Evolutionary conservation across 1,140 invertebrate genomes (phyloP).

Genomic region (Pentalonia nigronervosa): DNA sequence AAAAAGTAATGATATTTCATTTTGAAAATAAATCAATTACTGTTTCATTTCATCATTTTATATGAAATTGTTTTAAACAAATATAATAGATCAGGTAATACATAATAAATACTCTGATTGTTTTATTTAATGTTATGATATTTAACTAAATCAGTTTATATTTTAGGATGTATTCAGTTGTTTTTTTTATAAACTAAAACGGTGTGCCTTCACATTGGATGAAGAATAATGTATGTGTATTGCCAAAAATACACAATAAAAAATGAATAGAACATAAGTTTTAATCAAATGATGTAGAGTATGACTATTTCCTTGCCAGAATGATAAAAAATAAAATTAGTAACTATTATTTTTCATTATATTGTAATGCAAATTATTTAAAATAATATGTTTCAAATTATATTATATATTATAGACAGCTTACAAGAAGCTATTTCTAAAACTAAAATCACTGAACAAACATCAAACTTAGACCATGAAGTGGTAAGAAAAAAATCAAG

Average conservation of each 20-base stretch:
- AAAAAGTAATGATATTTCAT: too few species aligned
- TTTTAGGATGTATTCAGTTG: neutral
- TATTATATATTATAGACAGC: neutral
- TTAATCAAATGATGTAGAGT: neutral
- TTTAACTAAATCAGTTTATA: too few species aligned
- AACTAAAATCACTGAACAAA: neutral
- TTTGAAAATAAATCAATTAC: too few species aligned
- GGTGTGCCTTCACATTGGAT: slow-evolving; percentile 10
- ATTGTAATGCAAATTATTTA: neutral
- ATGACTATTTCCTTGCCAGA: neutral
- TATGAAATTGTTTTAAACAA: too few species aligned
- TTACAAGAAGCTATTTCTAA: neutral
- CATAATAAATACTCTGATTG: too few species aligned
- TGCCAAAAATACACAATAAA: neutral
- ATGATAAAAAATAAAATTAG: neutral
- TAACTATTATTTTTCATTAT: neutral
- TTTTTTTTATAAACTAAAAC: neutral
- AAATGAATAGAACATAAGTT: neutral
- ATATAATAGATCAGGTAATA: too few species aligned
- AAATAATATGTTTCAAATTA: neutral
- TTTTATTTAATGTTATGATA: too few species aligned
- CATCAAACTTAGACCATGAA: neutral
- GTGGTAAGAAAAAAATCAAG: neutral
- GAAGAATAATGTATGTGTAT: neutral
- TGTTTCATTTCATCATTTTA: too few species aligned